These are phyloP conservation scores for Cerceris ruficornis DNA, from an alignment of 2,888 invertebrate species.

Conservation along the genomic window DNA sequence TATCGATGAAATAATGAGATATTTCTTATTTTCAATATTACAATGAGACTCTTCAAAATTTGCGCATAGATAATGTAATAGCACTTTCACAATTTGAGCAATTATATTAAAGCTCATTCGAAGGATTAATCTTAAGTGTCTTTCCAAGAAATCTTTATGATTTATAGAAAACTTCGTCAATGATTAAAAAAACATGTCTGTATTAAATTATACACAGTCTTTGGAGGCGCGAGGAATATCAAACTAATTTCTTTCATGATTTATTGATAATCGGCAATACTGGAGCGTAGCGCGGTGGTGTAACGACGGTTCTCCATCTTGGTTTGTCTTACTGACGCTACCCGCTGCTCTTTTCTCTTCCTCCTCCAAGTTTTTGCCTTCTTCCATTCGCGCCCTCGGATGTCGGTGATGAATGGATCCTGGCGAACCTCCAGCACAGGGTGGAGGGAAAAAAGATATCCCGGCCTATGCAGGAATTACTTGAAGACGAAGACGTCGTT, in stretches of 20 bases:
- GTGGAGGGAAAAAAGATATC: constrained; percentile 63
- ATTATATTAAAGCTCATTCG: too few relatives aligned
- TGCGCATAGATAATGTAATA: too few relatives aligned
- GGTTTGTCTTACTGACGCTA: constrained; percentile 50
- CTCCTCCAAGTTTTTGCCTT: constrained; percentile 60
- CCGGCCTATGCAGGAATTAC: constrained; percentile 66
- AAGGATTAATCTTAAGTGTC: too few relatives aligned
- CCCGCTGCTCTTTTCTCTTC: constrained; percentile 56
- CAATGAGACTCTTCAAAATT: too few relatives aligned
- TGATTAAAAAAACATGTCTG: neutral
- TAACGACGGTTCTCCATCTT: constrained; percentile 62
- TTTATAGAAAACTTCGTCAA: too few relatives aligned
- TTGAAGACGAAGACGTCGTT: constrained; percentile 64
- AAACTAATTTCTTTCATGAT: constrained; percentile 43
- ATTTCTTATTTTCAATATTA: too few relatives aligned
- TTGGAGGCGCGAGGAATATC: neutral
- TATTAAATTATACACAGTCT: neutral
- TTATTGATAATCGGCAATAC: constrained; percentile 55
- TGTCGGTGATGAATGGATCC: constrained; percentile 68
- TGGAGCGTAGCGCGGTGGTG: constrained; percentile 45
- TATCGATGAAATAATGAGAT: too few relatives aligned
- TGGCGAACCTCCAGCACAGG: constrained; percentile 66
- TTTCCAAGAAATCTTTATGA: too few relatives aligned
- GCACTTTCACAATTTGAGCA: too few relatives aligned
- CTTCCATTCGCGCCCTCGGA: constrained; percentile 67